These are phyloP conservation scores for Sceliomorpha sp. DNA, from an alignment of 2,888 invertebrate species.

Conservation along the genomic window DNA sequence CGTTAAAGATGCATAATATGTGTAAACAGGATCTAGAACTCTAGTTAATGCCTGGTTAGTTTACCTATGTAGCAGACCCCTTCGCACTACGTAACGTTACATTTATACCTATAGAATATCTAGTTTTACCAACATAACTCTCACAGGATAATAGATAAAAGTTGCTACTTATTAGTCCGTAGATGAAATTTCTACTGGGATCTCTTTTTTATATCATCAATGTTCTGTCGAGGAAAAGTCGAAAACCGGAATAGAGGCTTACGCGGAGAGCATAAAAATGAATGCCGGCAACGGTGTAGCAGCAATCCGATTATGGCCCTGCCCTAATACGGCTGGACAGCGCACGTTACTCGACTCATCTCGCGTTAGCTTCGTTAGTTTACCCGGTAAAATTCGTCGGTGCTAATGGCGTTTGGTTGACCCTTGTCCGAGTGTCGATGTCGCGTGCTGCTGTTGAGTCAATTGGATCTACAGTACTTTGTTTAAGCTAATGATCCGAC, in stretches of 20 bases:
- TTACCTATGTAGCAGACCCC: too few species aligned
- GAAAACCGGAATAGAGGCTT: not conserved
- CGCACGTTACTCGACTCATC: constrained; percentile 44
- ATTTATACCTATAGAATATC: too few species aligned
- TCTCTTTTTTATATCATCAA: too few species aligned
- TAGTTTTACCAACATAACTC: too few species aligned
- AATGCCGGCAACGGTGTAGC: constrained; percentile 45
- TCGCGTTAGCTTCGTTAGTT: constrained; percentile 57
- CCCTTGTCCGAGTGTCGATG: constrained; percentile 65
- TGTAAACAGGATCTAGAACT: too few species aligned
- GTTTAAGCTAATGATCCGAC: constrained; percentile 20
- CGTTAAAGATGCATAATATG: too few species aligned
- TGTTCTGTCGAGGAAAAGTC: too few species aligned
- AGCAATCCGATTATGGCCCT: constrained; percentile 59
- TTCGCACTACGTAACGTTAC: too few species aligned
- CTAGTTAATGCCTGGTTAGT: too few species aligned
- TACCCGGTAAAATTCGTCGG: constrained; percentile 61
- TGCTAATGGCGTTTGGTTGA: constrained; percentile 68
- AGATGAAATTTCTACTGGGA: too few species aligned
- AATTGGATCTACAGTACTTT: constrained; percentile 32
- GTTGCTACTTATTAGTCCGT: too few species aligned
- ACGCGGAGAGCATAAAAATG: constrained; percentile 60
- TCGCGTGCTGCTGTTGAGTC: constrained; percentile 40
- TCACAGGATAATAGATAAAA: too few species aligned
- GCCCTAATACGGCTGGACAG: constrained; percentile 46